A percentile compares a stretch with the other conserved stretches of the same genome.
Evolutionary conservation across 2,888 invertebrate species (phyloP).

Genomic region (Exocentrus adspersus): DNA sequence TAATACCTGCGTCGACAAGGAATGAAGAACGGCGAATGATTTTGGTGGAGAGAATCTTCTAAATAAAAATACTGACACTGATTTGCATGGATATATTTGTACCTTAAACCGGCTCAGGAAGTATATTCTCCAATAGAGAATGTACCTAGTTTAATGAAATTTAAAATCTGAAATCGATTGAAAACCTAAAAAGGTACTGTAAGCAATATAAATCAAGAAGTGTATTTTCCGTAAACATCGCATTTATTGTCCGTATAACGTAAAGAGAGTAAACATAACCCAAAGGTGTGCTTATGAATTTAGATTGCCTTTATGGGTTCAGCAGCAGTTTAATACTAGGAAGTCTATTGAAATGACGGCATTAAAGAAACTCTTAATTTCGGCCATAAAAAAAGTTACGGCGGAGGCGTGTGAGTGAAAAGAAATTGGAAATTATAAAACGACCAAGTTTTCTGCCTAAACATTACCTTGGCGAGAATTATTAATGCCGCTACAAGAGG

Average conservation of each 20-base stretch:
- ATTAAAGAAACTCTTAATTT: constrained; percentile 59
- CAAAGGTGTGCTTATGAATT: constrained; percentile 62
- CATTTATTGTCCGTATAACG: constrained; percentile 40
- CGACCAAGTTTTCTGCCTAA: constrained; percentile 28
- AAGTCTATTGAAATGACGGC: constrained; percentile 51
- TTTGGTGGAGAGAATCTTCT: no score
- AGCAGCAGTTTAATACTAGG: constrained; percentile 31
- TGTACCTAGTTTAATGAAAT: neutral
- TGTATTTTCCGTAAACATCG: constrained; percentile 37
- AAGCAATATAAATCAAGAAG: constrained; percentile 17
- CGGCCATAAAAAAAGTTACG: constrained; percentile 59
- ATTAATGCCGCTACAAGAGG: constrained; percentile 18
- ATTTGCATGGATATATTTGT: no score
- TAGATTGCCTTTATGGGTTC: constrained; percentile 52
- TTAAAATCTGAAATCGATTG: neutral
- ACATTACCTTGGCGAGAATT: constrained; percentile 25
- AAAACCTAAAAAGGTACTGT: neutral
- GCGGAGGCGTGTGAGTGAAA: constrained; percentile 60
- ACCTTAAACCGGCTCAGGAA: no score
- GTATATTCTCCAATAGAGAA: no score
- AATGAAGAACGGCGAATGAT: no score
- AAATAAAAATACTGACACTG: no score
- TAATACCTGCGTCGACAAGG: no score
- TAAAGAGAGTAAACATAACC: constrained; percentile 48
- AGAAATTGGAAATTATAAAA: constrained; percentile 62